Evolutionary conservation across 2,113 vertebrate species (phyloP).

Genomic region (Channa argus): DNA sequence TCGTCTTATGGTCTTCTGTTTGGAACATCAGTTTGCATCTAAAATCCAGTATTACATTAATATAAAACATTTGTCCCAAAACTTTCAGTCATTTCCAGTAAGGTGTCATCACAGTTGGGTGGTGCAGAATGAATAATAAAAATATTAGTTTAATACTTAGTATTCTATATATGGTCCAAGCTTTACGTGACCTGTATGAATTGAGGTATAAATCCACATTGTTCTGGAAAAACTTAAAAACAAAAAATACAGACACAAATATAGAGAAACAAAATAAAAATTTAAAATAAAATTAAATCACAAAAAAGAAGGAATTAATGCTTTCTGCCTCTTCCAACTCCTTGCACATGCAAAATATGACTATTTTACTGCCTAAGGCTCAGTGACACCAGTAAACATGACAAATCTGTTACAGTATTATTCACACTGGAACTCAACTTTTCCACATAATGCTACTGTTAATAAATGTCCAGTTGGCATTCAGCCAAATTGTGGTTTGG

Average conservation of each 20-base stretch:
- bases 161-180: conserved; percentile 56
- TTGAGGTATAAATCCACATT: conserved; percentile 69
- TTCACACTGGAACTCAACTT: conserved; percentile 28
- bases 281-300: too few species aligned
- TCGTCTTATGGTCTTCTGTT: conserved; percentile 48
- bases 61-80: conserved; percentile 33
- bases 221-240: conserved; percentile 17
- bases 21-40: conserved; percentile 49
- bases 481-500: conserved; percentile 43
- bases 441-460: conserved; percentile 26
- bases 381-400: conserved; percentile 39
- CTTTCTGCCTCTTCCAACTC: not conserved
- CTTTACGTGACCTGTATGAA: conserved; percentile 60
- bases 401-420: conserved; percentile 45
- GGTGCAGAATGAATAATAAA: conserved; percentile 46
- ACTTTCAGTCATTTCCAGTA: conserved; percentile 59
- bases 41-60: conserved; percentile 53
- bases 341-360: conserved; percentile 12
- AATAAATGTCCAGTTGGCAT: conserved; percentile 31
- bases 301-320: not conserved
- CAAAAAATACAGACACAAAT: conserved; percentile 13
- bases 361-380: conserved; percentile 12
- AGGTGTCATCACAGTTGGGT: conserved; percentile 63
- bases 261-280: conserved; percentile 3
- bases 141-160: conserved; percentile 61